Conservation (phyloP, 2,888 invertebrate species). For the Pristionchus entomophagus region DNA sequence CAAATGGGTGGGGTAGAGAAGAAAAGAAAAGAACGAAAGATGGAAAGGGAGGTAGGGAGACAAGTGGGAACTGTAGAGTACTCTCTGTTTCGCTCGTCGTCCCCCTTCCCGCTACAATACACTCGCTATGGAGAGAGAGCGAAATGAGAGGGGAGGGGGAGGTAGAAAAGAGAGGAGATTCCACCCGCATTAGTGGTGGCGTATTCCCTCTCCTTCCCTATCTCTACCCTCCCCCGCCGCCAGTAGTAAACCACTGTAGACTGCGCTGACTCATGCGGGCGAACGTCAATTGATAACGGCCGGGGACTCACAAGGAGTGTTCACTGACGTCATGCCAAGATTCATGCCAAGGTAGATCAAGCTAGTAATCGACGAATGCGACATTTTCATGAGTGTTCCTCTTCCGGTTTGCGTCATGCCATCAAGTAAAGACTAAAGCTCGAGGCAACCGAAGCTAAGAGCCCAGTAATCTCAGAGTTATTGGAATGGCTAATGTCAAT, state of each 20-base stretch:
- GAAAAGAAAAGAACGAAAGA: slow-evolving; percentile 9
- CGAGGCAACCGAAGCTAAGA: background rate
- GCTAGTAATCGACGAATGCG: no score
- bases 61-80: background rate
- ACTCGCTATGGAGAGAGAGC: background rate
- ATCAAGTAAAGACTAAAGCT: background rate
- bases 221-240: background rate
- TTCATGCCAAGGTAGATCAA: no score
- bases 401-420: background rate
- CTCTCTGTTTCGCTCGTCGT: slow-evolving; percentile 1
- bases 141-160: background rate
- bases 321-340: no score
- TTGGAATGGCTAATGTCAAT: no score
- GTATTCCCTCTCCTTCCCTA: background rate
- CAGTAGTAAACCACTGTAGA: background rate
- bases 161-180: no score
- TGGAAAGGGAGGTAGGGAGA: slow-evolving; percentile 6
- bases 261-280: background rate
- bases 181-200: background rate
- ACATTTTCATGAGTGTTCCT: no score
- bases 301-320: slow-evolving; percentile 5
- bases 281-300: background rate
- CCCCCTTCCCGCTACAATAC: slow-evolving; percentile 5
- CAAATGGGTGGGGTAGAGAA: background rate
- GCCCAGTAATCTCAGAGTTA: no score